Evolutionary conservation across 2,113 vertebrate genomes (phyloP), one percentile per base, ranked within the genome.

Genomic region (Pica pica): DNA sequence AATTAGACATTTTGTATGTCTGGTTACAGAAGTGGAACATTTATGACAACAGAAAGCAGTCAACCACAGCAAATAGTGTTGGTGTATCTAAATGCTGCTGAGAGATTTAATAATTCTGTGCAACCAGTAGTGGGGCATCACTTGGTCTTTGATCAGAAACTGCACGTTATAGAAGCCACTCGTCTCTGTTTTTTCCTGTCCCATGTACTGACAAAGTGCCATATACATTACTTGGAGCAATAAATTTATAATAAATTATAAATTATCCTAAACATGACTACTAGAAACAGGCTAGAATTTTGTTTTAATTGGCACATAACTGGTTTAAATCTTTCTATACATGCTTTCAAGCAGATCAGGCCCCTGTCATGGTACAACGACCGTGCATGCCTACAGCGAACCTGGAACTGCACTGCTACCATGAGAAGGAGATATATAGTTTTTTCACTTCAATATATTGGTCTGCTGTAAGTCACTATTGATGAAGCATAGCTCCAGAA

Each of bases 21-120:
- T 90, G 82, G 47, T 94, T 56, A 46, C 73, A 68, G 64, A 95
- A 87, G 57, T 71, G 83, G 83, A 97, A 93, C 71, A 41, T 71
- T 78, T 76, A 55, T 57, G 57, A 71, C 26, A 87, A 70, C 53
- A 89, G 52, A 89, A 93, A 86, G 61, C 89, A 85, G 57, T 52
- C 61, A 95, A 65, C 83, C 74, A 11, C 33, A 82, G 67, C 55
- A 96, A 87, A 84, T 33, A 56, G 13, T 68, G 13, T 63, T 95
- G 52, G 49, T 90, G 59, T 92, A 13, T 41, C 39, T 41, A n/a
- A 70, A 60, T 16, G 27, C 50, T 70, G n/a, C 24, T 59, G 79
- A n/a, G 71, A 44, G 27, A 28, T 77, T 41, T 42, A 53, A 52
- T 49, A 65, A 31, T 55, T 61, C 15, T 39, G 4, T 55, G 78